Evolutionary conservation across 2,888 invertebrate genomes (phyloP).

Genomic region (Drosophila ezoana): DNA sequence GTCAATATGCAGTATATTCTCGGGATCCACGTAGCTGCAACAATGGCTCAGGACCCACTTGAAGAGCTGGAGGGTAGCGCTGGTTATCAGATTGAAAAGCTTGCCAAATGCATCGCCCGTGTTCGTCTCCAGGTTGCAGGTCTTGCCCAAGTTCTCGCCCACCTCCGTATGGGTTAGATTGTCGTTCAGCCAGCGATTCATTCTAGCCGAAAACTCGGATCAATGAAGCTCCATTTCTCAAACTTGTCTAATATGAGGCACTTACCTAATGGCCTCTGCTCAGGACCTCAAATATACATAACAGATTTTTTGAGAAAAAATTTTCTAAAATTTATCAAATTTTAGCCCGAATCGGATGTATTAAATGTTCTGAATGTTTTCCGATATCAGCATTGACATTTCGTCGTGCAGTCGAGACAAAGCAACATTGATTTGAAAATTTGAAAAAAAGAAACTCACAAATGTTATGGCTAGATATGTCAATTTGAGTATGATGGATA

Average conservation of each 20-base stretch:
- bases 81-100: neutral
- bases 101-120: neutral
- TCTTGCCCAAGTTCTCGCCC: neutral
- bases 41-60: constrained; percentile 30
- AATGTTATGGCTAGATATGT: too few species aligned
- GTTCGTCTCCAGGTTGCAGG: too few species aligned
- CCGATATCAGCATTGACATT: neutral
- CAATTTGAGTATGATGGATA: too few species aligned
- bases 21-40: constrained; percentile 37
- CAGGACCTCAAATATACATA: neutral
- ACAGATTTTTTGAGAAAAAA: neutral
- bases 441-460: neutral
- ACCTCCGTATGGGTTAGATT: neutral
- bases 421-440: neutral
- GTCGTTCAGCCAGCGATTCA: constrained; percentile 9
- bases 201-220: neutral
- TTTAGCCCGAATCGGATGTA: too few species aligned
- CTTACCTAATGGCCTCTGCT: neutral
- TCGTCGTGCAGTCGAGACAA: neutral
- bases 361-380: too few species aligned
- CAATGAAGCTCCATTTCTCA: neutral
- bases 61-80: constrained; percentile 3
- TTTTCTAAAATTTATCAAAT: neutral
- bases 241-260: neutral
- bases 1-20: constrained; percentile 19